A percentile compares a stretch with the other conserved stretches of the same genome.
phyloP scores from a whole-genome alignment of 1,140 invertebrate species.

The Plodia interpunctella region DNA sequence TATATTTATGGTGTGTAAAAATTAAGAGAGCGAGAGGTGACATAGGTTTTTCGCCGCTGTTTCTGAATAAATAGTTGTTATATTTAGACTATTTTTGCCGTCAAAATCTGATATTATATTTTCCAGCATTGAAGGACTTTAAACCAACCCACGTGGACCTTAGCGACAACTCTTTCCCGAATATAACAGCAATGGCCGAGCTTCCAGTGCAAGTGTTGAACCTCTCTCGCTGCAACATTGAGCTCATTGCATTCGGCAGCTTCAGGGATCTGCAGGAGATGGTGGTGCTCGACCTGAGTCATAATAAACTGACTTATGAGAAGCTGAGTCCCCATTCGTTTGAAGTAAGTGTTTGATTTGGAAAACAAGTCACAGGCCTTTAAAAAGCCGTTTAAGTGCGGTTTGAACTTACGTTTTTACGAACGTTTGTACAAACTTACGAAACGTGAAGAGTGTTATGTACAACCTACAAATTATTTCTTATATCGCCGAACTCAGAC shows the following conservation, averaged over 20 bases:
- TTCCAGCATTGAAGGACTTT: slow-evolving; percentile 55
- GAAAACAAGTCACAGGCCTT: too few species aligned
- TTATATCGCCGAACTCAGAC: too few species aligned
- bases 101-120: slow-evolving; percentile 14
- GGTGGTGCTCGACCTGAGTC: slow-evolving; percentile 81
- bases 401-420: too few species aligned
- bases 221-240: slow-evolving; percentile 77
- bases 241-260: slow-evolving; percentile 77
- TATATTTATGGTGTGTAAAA: too few species aligned
- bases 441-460: too few species aligned
- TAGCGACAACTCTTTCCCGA: slow-evolving; percentile 65
- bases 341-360: slow-evolving; percentile 80
- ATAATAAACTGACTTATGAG: slow-evolving; percentile 80
- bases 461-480: too few species aligned
- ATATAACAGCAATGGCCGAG: slow-evolving; percentile 52
- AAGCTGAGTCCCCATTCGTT: slow-evolving; percentile 80
- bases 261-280: slow-evolving; percentile 82
- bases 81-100: too few species aligned
- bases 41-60: too few species aligned
- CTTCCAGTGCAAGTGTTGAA: slow-evolving; percentile 57
- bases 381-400: too few species aligned
- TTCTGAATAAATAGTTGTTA: too few species aligned
- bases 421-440: too few species aligned
- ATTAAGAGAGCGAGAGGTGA: too few species aligned
- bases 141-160: slow-evolving; percentile 68